Conservation (phyloP, 2,113 vertebrate genomes). For the Lophius piscatorius region DNA sequence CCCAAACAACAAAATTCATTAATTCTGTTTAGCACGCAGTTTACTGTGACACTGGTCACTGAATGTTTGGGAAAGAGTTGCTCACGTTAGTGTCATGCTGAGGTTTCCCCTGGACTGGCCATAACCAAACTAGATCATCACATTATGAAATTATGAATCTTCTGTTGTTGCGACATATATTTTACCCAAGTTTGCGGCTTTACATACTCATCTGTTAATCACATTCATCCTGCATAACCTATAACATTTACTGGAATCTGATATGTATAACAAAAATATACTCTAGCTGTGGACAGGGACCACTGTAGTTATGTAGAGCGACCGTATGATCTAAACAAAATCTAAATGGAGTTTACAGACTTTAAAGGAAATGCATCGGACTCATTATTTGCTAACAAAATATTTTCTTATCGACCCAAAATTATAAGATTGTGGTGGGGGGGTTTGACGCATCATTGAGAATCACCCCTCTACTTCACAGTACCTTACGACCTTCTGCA, state of each 20-base stretch:
- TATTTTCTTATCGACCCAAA: background rate
- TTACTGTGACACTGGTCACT: no score
- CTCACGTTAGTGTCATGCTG: no score
- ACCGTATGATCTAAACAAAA: background rate
- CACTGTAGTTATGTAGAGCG: slow-evolving; percentile 32
- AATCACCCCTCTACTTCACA: background rate
- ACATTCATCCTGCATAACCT: background rate
- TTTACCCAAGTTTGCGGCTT: no score
- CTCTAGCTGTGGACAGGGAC: slow-evolving; percentile 5
- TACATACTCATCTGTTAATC: background rate
- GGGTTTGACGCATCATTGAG: background rate
- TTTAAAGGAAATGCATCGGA: background rate
- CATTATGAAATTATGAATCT: no score
- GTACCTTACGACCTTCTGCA: no score
- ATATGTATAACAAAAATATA: slow-evolving; percentile 10
- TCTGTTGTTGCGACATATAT: no score
- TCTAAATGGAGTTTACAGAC: background rate
- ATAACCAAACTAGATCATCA: no score
- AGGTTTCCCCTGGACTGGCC: no score
- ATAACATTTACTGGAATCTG: slow-evolving; percentile 6
- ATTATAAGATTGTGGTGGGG: background rate
- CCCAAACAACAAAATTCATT: no score
- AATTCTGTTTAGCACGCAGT: no score
- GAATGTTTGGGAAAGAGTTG: no score
- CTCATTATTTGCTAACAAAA: background rate